Conservation (phyloP, 2,888 invertebrate species). For the Stegana nigrithorax region DNA sequence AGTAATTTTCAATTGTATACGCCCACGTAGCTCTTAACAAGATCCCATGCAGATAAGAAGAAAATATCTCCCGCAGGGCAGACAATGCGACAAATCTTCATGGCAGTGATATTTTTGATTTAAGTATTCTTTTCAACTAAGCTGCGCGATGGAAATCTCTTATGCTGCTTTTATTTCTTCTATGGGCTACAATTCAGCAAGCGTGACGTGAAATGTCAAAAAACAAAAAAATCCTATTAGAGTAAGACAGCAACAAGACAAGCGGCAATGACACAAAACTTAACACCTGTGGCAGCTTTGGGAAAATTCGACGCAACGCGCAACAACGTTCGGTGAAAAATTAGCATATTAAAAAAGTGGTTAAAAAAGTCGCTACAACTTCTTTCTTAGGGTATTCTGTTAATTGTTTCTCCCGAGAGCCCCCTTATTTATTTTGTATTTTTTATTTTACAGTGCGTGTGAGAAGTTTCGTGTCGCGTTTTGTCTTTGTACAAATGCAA, state of each 20-base stretch:
- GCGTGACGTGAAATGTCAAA: conserved; percentile 51
- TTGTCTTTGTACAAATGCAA: conserved; percentile 30
- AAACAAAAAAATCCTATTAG: conserved; percentile 32
- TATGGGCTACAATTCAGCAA: conserved; percentile 35
- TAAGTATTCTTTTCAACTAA: no score
- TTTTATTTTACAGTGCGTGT: no score
- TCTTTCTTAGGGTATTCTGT: conserved; percentile 59
- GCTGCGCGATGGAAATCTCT: conserved; percentile 11
- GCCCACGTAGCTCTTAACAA: no score
- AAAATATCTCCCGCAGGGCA: no score
- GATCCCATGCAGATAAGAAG: no score
- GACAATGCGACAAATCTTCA: conserved; percentile 5
- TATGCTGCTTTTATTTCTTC: conserved; percentile 20
- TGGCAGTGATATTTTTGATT: background rate
- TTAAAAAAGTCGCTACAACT: conserved; percentile 60
- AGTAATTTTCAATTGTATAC: no score
- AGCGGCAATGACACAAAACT: conserved; percentile 28
- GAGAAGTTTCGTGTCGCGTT: conserved; percentile 55
- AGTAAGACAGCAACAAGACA: conserved; percentile 46
- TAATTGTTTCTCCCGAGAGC: conserved; percentile 55
- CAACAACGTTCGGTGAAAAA: conserved; percentile 6
- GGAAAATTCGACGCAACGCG: conserved; percentile 39
- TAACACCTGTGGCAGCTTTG: conserved; percentile 49
- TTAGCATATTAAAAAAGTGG: conserved; percentile 27
- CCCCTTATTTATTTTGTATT: no score